These are phyloP conservation scores for Procavia capensis DNA, from an alignment of 2,113 vertebrate genomes.

Conservation along the genomic window DNA sequence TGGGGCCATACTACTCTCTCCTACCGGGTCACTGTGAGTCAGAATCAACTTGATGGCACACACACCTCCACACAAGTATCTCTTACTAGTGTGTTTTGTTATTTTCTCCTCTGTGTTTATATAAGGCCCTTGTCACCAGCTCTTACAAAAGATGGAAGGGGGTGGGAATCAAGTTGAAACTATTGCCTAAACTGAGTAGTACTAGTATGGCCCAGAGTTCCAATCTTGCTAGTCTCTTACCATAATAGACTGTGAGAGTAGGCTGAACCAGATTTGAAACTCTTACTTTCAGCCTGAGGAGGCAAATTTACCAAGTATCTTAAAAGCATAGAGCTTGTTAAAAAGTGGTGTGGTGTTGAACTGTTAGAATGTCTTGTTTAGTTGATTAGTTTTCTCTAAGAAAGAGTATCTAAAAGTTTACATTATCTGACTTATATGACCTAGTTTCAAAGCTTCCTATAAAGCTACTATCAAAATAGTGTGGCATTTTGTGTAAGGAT, in stretches of 20 bases:
- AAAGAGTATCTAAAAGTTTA: background rate
- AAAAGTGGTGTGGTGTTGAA: background rate
- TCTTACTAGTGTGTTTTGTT: background rate
- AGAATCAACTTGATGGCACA: background rate
- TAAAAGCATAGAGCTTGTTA: background rate
- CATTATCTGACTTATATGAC: background rate
- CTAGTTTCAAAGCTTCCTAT: background rate
- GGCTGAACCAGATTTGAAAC: background rate
- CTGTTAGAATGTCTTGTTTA: background rate
- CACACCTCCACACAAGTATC: background rate
- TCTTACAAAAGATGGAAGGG: background rate
- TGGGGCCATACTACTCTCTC: no score
- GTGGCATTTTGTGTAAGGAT: accelerated
- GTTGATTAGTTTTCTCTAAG: background rate
- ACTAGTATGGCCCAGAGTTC: background rate
- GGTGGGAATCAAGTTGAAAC: background rate
- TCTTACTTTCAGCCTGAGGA: background rate
- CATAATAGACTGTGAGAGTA: background rate
- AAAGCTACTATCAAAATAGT: background rate
- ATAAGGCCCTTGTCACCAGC: background rate
- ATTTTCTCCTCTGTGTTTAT: background rate
- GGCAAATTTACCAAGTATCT: background rate
- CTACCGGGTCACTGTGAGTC: background rate
- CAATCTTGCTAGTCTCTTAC: background rate
- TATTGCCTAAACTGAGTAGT: background rate